Evolutionary conservation across 2,113 vertebrate genomes (phyloP), one percentile per base, ranked within the genome.

Genomic region (Emydura subglobosa): DNA sequence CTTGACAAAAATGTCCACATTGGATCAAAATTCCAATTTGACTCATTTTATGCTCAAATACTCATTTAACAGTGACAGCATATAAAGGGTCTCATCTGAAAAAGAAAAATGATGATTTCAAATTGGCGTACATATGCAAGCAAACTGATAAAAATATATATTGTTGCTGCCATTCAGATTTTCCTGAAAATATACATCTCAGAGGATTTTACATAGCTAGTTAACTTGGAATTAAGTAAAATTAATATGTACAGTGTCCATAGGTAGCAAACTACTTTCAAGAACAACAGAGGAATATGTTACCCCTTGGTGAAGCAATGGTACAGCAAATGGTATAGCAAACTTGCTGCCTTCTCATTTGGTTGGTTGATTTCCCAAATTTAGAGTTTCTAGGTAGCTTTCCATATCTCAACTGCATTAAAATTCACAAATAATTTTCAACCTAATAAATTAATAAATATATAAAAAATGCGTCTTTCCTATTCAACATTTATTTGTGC

Each of bases 271-370:
- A 44, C 3, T 12, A 14, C 14, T 21, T 85, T 65, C 14, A 51
- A 44, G 39, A 50, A 47, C 24, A 84, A 10, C 0, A 53, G 29
- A 25, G 42, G 21, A 88, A 53, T 0, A 1, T 0, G 1, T 39
- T 65, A 78, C 39, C 74, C 44, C 27, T 57, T 27, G 79, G 29
- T 4, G 24, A 94, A 90, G 44, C 57, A 86, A 4, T n/a, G 34
- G 24, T 19, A 22, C 31, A 10, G 10, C 47, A 47, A 47, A 47
- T 47, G 47, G 13, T 13, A 12, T 1, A 3, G 14, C 51, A 57
- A 19, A 42, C 25, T 14, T 44, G 57, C 39, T 79, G 10, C 59
- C 31, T 80, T 8, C 5, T 24, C 54, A 76, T 1, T 1, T 13
- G 11, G 50, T 79, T 53, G 34, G 72, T 0, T 0, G 12, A 12